Evolutionary conservation across 1,140 invertebrate species (phyloP).

Genomic region (Drosophila kohkoa): DNA sequence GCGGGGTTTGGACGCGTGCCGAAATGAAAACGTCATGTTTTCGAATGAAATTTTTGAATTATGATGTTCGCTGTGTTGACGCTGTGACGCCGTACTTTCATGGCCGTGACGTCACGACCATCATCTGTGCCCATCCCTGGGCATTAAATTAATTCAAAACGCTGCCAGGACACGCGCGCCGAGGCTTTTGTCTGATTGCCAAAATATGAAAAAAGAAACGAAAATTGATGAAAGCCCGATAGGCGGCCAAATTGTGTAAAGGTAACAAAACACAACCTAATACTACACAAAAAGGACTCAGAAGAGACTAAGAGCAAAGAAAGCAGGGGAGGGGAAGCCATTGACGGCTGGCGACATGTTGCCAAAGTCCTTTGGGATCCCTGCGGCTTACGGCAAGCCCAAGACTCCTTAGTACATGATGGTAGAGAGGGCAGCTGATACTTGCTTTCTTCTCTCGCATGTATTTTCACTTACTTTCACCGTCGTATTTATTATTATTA

Average conservation of each 20-base stretch:
- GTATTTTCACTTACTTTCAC: constrained; percentile 73
- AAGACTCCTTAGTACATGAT: background rate
- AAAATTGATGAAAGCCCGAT: constrained; percentile 76
- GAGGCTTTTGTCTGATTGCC: constrained; percentile 68
- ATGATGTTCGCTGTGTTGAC: constrained; percentile 73
- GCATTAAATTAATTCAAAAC: constrained; percentile 83
- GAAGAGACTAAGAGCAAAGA: background rate
- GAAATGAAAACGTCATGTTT: constrained; percentile 83
- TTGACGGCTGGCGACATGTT: constrained; percentile 52
- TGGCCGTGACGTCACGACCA: constrained; percentile 49
- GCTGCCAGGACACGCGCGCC: constrained; percentile 71
- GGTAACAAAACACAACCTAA: constrained; percentile 45
- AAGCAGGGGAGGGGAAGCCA: background rate
- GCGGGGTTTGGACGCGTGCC: constrained; percentile 59
- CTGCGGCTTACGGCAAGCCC: constrained; percentile 50
- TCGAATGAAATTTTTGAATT: constrained; percentile 82
- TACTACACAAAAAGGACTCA: constrained; percentile 3
- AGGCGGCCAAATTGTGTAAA: constrained; percentile 49
- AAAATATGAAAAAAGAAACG: constrained; percentile 63
- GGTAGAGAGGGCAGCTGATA: constrained; percentile 1
- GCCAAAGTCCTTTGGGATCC: constrained; percentile 68
- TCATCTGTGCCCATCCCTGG: constrained; percentile 66
- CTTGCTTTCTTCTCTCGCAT: constrained; percentile 11
- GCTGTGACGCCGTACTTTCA: constrained; percentile 45
- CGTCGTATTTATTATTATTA: constrained; percentile 45